These are phyloP conservation scores for Pitta sordida DNA, from an alignment of 2,113 vertebrate genomes.

Conservation along the genomic window DNA sequence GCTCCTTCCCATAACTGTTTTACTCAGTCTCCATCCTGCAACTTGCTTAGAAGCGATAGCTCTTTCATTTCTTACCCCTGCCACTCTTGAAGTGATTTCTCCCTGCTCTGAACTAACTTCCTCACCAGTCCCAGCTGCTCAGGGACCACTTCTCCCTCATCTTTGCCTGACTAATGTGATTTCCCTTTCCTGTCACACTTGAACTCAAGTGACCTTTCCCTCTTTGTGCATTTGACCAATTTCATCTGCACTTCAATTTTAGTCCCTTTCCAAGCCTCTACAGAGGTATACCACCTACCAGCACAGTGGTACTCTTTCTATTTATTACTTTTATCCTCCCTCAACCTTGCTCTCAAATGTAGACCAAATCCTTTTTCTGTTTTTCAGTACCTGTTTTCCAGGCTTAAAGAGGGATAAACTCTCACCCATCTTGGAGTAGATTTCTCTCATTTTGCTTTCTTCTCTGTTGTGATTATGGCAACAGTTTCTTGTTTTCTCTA, in stretches of 20 bases:
- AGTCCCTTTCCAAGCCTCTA: neutral
- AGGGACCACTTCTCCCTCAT: conserved; percentile 33
- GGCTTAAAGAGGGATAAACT: neutral
- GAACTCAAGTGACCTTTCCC: conserved; percentile 35
- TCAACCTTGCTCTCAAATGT: neutral
- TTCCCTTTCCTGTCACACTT: conserved; percentile 24
- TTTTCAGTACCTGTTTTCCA: neutral
- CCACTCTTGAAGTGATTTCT: conserved; percentile 17
- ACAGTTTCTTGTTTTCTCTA: neutral
- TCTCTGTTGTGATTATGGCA: neutral
- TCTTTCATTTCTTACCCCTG: neutral
- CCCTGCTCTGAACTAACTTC: neutral
- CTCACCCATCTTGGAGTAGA: neutral
- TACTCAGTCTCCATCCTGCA: neutral
- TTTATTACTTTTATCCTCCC: neutral
- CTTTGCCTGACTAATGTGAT: conserved; percentile 23
- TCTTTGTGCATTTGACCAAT: neutral
- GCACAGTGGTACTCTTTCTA: neutral
- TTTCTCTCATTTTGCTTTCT: neutral
- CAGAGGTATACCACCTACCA: neutral
- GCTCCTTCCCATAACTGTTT: neutral
- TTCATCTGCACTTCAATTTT: neutral
- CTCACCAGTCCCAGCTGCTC: conserved; percentile 44
- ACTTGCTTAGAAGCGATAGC: neutral
- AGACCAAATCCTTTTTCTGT: neutral